Conservation (phyloP, 2,113 vertebrate genomes). For the Jaculus jaculus region DNA sequence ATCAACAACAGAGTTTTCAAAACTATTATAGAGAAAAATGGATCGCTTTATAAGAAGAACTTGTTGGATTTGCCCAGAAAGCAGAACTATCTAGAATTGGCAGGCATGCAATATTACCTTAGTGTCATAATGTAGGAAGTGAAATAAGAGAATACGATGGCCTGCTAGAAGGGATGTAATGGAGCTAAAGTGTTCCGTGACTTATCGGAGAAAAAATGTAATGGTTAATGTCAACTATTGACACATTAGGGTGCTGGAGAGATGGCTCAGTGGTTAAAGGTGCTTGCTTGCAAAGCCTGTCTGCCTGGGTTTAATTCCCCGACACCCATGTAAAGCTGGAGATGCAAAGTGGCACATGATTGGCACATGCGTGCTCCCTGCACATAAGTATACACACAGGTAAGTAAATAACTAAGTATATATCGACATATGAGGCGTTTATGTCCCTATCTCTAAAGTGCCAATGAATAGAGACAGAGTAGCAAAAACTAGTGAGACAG, state of each 20-base stretch:
- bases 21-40: not conserved
- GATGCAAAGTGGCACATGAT: too few species aligned
- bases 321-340: too few species aligned
- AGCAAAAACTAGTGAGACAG: too few species aligned
- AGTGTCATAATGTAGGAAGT: not conserved
- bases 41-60: not conserved
- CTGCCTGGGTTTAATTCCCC: too few species aligned
- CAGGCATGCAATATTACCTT: not conserved
- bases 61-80: not conserved
- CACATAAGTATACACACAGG: too few species aligned
- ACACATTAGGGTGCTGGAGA: not conserved
- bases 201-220: not conserved
- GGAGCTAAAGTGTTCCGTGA: not conserved
- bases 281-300: too few species aligned
- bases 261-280: too few species aligned
- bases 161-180: not conserved
- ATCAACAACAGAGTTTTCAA: not conserved
- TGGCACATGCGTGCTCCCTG: too few species aligned
- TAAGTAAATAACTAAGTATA: too few species aligned
- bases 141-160: not conserved
- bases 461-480: too few species aligned
- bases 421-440: too few species aligned
- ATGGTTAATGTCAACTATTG: not conserved
- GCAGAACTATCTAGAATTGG: not conserved
- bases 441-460: too few species aligned